Evolutionary conservation across 2,888 invertebrate genomes (phyloP), one percentile per base, ranked within the genome.

Genomic region (Octodonta nipae): DNA sequence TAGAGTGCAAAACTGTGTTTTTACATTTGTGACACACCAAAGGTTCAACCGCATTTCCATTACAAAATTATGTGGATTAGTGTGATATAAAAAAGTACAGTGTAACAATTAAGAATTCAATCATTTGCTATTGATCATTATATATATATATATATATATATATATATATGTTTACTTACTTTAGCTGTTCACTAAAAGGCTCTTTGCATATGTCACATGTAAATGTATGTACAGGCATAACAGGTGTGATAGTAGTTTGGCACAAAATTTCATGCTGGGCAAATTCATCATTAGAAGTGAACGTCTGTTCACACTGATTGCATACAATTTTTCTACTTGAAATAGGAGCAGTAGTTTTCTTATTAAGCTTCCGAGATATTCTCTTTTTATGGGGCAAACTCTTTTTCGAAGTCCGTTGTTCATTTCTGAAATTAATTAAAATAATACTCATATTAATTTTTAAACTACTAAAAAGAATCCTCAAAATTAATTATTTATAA

Each of bases 351-450:
- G 38, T 33, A 32, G 35, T 41, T 32, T 64, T 70, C 47, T 75
- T 76, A 13, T 75, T 76, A 12, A 86, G 61, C 49, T 84, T 86
- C 34, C 76, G 67, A 0, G 86, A 79, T 43, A 87, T 85, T 35
- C 87, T 67, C 56, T 88, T 88, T 57, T 87, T 87, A 55, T 87
- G 87, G 1, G 87, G 87, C 35, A 87, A 60, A 41, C 79, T 79
- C 56, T 81, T 77, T 43, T 75, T 75, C 3, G 57, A 57, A 7
- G 56, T 45, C 10, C 56, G 51, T 24, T 45, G 51, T 34, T 59
- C 61, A 28, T 47, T 52, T 40, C 56, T 56, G 28, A 28, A 47
- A 44, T 11, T 33, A 15, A 33, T 8, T 22, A 22, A 31, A 17
- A 26, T n/a, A n/a, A n/a, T n/a, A n/a, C n/a, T n/a, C n/a, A n/a